These are phyloP conservation scores for Drosophila bipectinata DNA, from an alignment of 1,140 invertebrate species.

Conservation along the genomic window DNA sequence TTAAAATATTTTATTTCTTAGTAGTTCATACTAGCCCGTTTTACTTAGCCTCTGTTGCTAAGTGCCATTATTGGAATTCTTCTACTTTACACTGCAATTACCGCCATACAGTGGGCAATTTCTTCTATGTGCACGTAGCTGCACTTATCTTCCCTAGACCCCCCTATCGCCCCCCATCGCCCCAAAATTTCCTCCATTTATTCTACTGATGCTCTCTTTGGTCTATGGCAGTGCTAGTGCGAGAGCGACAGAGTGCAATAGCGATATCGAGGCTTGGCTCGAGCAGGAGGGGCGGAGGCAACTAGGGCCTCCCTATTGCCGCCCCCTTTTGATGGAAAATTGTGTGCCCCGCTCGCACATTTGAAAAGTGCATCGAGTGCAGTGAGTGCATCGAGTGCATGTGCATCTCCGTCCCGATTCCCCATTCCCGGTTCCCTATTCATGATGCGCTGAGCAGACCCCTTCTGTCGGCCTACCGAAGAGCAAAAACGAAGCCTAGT, in stretches of 20 bases:
- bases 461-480: slow-evolving; percentile 31
- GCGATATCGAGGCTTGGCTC: background rate
- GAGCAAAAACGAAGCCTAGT: slow-evolving; percentile 60
- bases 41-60: slow-evolving; percentile 3
- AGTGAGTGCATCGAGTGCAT: slow-evolving; percentile 23
- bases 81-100: slow-evolving; percentile 51
- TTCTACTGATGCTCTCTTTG: slow-evolving; percentile 25
- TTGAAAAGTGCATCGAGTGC: slow-evolving; percentile 77
- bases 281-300: slow-evolving; percentile 7
- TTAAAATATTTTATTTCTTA: background rate
- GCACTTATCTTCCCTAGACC: slow-evolving; percentile 45
- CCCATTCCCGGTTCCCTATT: slow-evolving; percentile 12
- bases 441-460: slow-evolving; percentile 17
- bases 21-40: background rate
- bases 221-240: slow-evolving; percentile 31
- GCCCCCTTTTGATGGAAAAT: slow-evolving; percentile 63
- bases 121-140: slow-evolving; percentile 75
- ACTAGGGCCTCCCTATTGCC: slow-evolving; percentile 58
- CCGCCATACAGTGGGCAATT: slow-evolving; percentile 56
- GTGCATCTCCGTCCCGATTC: slow-evolving; percentile 1
- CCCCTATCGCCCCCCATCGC: slow-evolving; percentile 6
- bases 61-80: background rate
- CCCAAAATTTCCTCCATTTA: slow-evolving; percentile 21
- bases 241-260: slow-evolving; percentile 36
- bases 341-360: slow-evolving; percentile 61